Conservation (phyloP, 2,888 invertebrate genomes). For the Peribatodes rhomboidaria region DNA sequence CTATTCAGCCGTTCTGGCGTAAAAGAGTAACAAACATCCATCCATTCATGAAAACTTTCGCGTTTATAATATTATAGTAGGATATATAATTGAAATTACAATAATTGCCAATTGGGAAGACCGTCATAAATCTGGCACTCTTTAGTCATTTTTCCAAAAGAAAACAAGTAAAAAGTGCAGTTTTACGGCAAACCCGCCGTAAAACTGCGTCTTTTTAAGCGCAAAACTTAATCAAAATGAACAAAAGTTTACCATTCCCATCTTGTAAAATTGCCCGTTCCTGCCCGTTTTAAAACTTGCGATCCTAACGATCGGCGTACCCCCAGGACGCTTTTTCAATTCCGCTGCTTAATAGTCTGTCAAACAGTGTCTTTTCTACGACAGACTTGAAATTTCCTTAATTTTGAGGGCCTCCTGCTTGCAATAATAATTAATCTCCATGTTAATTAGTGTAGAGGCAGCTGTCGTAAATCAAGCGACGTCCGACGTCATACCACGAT, state of each 20-base stretch:
- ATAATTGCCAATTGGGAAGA: background rate
- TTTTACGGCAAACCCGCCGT: slow-evolving; percentile 6
- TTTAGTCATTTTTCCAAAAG: slow-evolving; percentile 3
- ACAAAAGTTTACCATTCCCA: slow-evolving; percentile 44
- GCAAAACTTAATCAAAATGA: slow-evolving; percentile 44
- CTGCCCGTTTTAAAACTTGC: slow-evolving; percentile 42
- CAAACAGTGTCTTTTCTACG: slow-evolving; percentile 46
- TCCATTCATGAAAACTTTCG: too few species aligned
- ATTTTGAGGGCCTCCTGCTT: slow-evolving; percentile 55
- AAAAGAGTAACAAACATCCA: too few species aligned
- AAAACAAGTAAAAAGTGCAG: slow-evolving; percentile 9
- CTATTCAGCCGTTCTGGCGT: too few species aligned
- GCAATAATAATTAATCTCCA: slow-evolving; percentile 80
- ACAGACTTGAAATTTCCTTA: slow-evolving; percentile 37
- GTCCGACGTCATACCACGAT: slow-evolving; percentile 53
- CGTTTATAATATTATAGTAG: too few species aligned
- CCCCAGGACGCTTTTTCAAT: slow-evolving; percentile 45
- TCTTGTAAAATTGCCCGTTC: slow-evolving; percentile 41
- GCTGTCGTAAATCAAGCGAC: slow-evolving; percentile 65
- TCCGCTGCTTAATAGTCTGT: slow-evolving; percentile 47
- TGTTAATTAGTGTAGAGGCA: slow-evolving; percentile 76
- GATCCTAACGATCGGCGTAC: slow-evolving; percentile 34
- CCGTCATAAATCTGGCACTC: background rate
- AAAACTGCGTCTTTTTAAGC: slow-evolving; percentile 32
- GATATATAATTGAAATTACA: too few species aligned